These are phyloP conservation scores for Sminthurides bifidus DNA, from an alignment of 1,140 invertebrate species.

Conservation along the genomic window DNA sequence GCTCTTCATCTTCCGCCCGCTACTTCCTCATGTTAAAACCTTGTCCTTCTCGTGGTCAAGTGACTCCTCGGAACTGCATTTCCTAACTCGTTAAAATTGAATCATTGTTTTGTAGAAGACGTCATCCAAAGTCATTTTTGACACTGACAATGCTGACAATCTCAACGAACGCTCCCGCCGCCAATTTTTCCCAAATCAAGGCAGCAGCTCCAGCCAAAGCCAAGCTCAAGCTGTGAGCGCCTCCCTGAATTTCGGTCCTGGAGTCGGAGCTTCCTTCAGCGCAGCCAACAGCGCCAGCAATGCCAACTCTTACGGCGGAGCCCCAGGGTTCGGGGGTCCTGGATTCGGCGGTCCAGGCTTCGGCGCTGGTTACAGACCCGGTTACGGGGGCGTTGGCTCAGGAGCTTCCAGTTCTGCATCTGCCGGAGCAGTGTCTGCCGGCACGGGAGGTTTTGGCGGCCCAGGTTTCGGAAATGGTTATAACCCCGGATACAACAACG, in stretches of 20 bases:
- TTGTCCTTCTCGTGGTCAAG: too few relatives aligned
- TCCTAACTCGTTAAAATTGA: too few relatives aligned
- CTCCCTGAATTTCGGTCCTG: neutral
- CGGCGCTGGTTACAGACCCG: neutral
- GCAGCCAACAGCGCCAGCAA: neutral
- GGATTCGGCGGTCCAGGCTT: neutral
- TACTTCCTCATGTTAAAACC: too few relatives aligned
- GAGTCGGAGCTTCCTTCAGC: conserved; percentile 2
- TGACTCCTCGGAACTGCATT: too few relatives aligned
- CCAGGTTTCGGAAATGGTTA: neutral
- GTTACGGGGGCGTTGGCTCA: neutral
- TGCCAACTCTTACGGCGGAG: too few relatives aligned
- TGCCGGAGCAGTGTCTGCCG: neutral
- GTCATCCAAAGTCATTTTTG: too few relatives aligned
- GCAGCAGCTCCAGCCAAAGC: neutral
- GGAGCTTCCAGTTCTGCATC: conserved; percentile 3
- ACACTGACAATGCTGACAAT: too few relatives aligned
- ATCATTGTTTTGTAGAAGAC: too few relatives aligned
- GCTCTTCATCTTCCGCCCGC: too few relatives aligned
- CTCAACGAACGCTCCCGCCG: too few relatives aligned
- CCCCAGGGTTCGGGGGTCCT: neutral
- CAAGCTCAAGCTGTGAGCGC: conserved; percentile 5
- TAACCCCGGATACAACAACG: neutral
- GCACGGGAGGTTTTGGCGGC: neutral
- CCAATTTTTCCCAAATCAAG: too few relatives aligned